Percentiles rank a stretch among this genome's conserved stretches.
Evolutionary conservation across 2,113 vertebrate species (phyloP).

Genomic region (Spilogale gracilis): DNA sequence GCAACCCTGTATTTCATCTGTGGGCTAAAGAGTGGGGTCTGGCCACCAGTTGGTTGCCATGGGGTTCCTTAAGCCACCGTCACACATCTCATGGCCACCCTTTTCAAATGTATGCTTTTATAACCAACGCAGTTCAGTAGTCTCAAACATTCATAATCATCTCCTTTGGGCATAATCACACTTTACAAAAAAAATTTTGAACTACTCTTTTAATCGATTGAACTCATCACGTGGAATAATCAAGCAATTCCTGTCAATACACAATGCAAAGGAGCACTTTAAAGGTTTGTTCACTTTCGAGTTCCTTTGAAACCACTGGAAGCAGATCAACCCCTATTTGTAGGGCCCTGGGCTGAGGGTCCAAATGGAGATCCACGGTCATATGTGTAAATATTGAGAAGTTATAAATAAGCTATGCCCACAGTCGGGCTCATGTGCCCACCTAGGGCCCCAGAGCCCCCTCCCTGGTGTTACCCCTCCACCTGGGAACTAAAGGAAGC

Average conservation of each 20-base stretch:
- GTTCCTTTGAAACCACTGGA: not conserved
- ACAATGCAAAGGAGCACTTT: not conserved
- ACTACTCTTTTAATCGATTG: constrained; percentile 20
- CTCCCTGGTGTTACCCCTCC: not conserved
- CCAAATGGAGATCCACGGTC: not conserved
- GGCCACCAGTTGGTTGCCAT: not conserved
- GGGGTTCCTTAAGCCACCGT: not conserved
- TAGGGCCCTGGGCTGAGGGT: not conserved
- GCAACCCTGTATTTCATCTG: not conserved
- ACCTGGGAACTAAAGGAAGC: not conserved
- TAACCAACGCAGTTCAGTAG: not conserved
- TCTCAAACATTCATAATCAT: not conserved
- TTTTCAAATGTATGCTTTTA: not conserved
- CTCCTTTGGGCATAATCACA: not conserved
- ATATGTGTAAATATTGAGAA: not conserved
- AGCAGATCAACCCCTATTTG: not conserved
- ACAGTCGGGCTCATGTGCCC: not conserved
- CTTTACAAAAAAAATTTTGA: not conserved
- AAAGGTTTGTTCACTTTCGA: not conserved
- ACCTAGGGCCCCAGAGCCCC: not conserved
- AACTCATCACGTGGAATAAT: not conserved
- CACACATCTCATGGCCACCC: not conserved
- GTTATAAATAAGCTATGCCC: not conserved
- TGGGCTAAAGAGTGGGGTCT: too few relatives aligned
- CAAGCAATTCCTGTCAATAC: not conserved